phyloP scores from a whole-genome alignment of 1,140 invertebrate species.

The Camponotus vicinus region DNA sequence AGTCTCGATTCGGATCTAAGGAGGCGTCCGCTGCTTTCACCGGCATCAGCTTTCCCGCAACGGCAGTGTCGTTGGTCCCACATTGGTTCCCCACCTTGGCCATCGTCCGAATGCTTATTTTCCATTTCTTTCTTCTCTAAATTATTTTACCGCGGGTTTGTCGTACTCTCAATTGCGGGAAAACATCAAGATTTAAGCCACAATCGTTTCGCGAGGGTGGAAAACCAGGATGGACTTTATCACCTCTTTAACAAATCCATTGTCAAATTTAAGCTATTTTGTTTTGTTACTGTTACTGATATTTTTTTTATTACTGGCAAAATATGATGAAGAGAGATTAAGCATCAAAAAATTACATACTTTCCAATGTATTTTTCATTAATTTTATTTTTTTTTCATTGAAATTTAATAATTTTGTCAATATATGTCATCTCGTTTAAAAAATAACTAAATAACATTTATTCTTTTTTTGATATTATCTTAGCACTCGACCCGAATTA shows the following conservation, averaged over 20 bases:
- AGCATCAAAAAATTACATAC: background rate
- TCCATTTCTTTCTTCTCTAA: slow-evolving; percentile 49
- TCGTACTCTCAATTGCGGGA: slow-evolving; percentile 37
- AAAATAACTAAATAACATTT: slow-evolving; percentile 19
- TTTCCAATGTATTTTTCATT: background rate
- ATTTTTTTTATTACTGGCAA: background rate
- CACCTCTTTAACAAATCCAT: background rate
- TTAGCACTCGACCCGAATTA: background rate
- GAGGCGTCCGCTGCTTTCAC: slow-evolving; percentile 80
- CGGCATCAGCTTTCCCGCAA: slow-evolving; percentile 81
- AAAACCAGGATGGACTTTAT: background rate
- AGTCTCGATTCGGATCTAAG: slow-evolving; percentile 74
- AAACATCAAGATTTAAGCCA: slow-evolving; percentile 10
- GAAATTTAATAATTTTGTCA: background rate
- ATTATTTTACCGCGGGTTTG: slow-evolving; percentile 29
- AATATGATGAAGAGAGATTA: background rate
- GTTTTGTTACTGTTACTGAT: background rate
- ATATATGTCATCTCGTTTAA: background rate
- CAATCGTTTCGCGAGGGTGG: background rate
- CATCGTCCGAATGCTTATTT: slow-evolving; percentile 33
- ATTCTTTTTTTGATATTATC: background rate
- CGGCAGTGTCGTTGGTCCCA: slow-evolving; percentile 58
- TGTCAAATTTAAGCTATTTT: slow-evolving; percentile 12
- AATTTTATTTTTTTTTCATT: background rate
- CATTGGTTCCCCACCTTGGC: slow-evolving; percentile 72